Conservation (phyloP, 1,140 invertebrate genomes). For the Lutraria rhynchaena region DNA sequence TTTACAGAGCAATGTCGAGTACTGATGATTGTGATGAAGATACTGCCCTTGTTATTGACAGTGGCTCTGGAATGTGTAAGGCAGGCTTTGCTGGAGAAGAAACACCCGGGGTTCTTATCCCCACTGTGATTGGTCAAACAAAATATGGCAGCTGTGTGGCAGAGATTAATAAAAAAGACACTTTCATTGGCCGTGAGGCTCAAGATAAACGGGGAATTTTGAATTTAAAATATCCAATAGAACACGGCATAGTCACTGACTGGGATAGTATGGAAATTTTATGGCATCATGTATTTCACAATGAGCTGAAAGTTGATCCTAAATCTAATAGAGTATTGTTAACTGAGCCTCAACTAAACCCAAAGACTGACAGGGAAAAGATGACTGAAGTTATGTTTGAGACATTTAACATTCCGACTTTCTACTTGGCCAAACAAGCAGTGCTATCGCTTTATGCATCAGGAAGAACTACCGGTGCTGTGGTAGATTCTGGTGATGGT, state of each 20-base stretch:
- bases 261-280: conserved; percentile 81
- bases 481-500: conserved; percentile 93
- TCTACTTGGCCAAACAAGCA: conserved; percentile 92
- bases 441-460: conserved; percentile 93
- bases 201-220: conserved; percentile 88
- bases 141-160: too few species aligned
- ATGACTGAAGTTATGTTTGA: conserved; percentile 42
- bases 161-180: conserved; percentile 83
- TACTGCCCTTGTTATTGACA: too few species aligned
- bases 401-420: conserved; percentile 93
- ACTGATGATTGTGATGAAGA: too few species aligned
- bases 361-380: conserved; percentile 33
- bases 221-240: conserved; percentile 83
- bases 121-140: too few species aligned
- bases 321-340: background rate
- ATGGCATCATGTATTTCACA: too few species aligned
- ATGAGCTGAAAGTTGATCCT: too few species aligned
- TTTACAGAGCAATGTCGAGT: too few species aligned
- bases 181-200: conserved; percentile 82
- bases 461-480: conserved; percentile 95
- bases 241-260: conserved; percentile 84
- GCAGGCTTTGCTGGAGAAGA: too few species aligned
- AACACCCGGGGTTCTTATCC: too few species aligned
- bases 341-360: conserved; percentile 26
- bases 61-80: too few species aligned